Base-by-base conservation (phyloP, 2,797 vertebrate genomes). In the Toxotes lorentzi region DNA sequence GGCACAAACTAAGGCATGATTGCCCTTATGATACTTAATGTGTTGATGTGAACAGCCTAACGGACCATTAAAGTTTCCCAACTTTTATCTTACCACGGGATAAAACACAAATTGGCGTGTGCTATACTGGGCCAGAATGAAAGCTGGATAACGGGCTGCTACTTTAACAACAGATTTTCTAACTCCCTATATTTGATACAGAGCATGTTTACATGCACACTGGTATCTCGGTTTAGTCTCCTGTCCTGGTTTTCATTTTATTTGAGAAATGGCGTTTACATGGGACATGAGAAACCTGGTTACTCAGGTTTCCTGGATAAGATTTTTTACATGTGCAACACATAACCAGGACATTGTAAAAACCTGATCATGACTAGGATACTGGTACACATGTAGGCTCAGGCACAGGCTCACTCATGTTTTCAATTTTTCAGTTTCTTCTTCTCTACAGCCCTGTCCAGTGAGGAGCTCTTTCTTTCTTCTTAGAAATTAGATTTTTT, bases 1-100 rank as follows among this genome's bases (percentile, higher is more conserved):
- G 27, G 48, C 60, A 64, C 10, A 23, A 63, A 80, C 59, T 13
- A 38, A 77, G 40, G 47, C 76, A 45, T 24, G 51, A 73, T 60
- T 74, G 48, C n/a, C 12, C 56, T 76, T 73, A 60, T 65, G 53
- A 76, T 75, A 56, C 38, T 67, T 62, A 74, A 87, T 82, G 78
- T 86, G 77, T 83, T 75, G 59, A 74, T 72, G 41, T 68, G 74
- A 84, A 67, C 67, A 57, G 53, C 76, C 27, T 70, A 77, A 85
- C 45, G 4, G 41, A 40, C 30, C 69, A 65, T 71, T 79, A 34
- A 79, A 65, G 45, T 79, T 81, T 70, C 51, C 78, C 53, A 23
- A 73, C 75, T 81, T 87, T 77, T 72, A 81, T 75, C 68, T 78
- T n/a, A 63, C 60, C 58, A 61, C 13, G 1, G 71, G 41, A 60